Conservation (phyloP, 92 coral and sea anemone genomes). For the Virgularia gustaviana region DNA sequence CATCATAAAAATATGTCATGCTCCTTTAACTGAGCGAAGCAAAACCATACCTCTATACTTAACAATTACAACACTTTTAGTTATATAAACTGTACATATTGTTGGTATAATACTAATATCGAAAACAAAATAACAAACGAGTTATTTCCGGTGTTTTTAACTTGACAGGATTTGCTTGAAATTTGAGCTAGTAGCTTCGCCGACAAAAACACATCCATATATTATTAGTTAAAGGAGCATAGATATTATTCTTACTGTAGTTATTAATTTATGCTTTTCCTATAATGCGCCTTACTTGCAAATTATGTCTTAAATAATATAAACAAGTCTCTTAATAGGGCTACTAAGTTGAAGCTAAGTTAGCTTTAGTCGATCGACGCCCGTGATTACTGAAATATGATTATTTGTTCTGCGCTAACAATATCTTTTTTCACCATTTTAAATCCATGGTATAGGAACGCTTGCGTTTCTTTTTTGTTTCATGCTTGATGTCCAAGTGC, state of each 20-base stretch:
- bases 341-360: no score
- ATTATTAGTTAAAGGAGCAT: no score
- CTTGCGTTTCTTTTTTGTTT: conserved; percentile 77
- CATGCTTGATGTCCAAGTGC: conserved; percentile 51
- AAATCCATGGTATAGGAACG: conserved; percentile 45
- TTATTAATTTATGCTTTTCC: neutral
- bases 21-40: no score
- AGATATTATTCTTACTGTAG: neutral
- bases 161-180: conserved; percentile 21
- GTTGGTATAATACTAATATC: neutral
- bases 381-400: no score
- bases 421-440: conserved; percentile 1
- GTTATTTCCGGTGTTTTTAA: conserved; percentile 28
- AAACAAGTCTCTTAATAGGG: conserved; percentile 9
- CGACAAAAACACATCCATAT: no score
- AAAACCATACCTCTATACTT: no score
- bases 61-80: neutral
- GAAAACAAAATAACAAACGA: conserved; percentile 9
- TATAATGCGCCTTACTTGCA: neutral
- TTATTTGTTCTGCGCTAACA: no score
- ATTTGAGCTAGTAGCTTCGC: neutral
- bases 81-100: neutral
- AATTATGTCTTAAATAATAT: conserved; percentile 11
- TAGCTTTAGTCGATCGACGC: no score
- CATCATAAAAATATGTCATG: neutral